Conservation (phyloP, 2,113 vertebrate genomes). For the Montifringilla adamsi region DNA sequence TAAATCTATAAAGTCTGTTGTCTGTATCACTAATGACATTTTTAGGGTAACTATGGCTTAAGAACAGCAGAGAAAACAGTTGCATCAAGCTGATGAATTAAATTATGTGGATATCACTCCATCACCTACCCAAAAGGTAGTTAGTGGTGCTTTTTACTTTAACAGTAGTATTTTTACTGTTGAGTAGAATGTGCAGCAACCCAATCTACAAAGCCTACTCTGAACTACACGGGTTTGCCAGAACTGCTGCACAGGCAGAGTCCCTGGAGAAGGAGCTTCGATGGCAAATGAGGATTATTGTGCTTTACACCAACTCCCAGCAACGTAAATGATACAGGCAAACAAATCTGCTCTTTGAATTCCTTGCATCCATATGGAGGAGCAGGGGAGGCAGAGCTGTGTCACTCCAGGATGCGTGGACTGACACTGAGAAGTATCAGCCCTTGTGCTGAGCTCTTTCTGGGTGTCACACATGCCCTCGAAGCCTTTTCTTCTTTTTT, state of each 20-base stretch:
- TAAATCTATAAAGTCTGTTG: background rate
- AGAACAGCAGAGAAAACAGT: background rate
- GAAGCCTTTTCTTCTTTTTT: background rate
- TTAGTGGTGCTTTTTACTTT: background rate
- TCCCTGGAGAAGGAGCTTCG: background rate
- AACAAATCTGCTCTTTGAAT: constrained; percentile 28
- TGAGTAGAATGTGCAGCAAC: background rate
- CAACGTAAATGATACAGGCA: background rate
- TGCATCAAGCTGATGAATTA: background rate
- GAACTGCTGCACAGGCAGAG: background rate
- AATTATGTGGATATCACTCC: background rate
- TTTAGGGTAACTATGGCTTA: background rate
- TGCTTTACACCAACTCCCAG: constrained; percentile 35
- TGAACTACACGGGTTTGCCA: background rate
- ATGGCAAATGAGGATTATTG: constrained; percentile 33
- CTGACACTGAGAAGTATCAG: background rate
- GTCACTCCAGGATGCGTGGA: background rate
- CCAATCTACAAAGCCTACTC: background rate
- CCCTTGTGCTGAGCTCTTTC: background rate
- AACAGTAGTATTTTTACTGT: background rate
- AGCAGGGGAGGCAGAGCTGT: constrained; percentile 18
- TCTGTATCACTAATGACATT: background rate
- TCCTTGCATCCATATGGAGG: background rate
- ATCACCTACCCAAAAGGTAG: background rate
- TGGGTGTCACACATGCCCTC: background rate